Percentiles rank a stretch among this genome's conserved stretches.
phyloP scores from a whole-genome alignment of 2,797 vertebrate species.

The Arvicola amphibius region DNA sequence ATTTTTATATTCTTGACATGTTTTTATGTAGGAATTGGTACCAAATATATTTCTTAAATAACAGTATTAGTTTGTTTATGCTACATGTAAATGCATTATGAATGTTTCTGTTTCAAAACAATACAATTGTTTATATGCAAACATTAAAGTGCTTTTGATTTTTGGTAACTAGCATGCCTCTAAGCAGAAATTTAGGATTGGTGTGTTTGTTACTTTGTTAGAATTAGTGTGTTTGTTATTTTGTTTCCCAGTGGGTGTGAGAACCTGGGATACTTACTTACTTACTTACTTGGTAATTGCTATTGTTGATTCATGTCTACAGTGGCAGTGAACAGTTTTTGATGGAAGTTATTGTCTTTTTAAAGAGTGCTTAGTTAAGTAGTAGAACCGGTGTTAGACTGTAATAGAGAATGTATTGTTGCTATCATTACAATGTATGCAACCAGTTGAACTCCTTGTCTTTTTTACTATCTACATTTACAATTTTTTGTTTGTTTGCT shows the following conservation, averaged over 20 bases:
- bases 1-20: slow-evolving; percentile 49
- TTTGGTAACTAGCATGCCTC: not conserved
- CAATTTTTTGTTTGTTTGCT: slow-evolving; percentile 71
- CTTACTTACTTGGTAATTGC: slow-evolving; percentile 34
- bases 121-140: slow-evolving; percentile 61
- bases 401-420: not conserved
- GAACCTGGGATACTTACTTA: not conserved
- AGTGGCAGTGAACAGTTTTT: slow-evolving; percentile 11
- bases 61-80: slow-evolving; percentile 22
- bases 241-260: not conserved
- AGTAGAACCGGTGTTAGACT: not conserved
- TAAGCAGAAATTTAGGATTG: slow-evolving; percentile 8
- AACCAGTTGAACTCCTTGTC: slow-evolving; percentile 16
- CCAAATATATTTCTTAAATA: slow-evolving; percentile 57
- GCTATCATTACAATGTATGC: not conserved
- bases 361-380: slow-evolving; percentile 27
- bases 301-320: not conserved
- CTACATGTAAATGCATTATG: slow-evolving; percentile 30
- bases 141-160: slow-evolving; percentile 5
- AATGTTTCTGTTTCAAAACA: slow-evolving; percentile 74
- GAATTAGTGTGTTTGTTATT: not conserved
- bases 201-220: not conserved
- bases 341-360: slow-evolving; percentile 11
- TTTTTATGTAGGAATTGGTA: slow-evolving; percentile 58
- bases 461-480: slow-evolving; percentile 30